phyloP scores from a whole-genome alignment of 2,113 vertebrate species.

The Chlorodrepanis virens region DNA sequence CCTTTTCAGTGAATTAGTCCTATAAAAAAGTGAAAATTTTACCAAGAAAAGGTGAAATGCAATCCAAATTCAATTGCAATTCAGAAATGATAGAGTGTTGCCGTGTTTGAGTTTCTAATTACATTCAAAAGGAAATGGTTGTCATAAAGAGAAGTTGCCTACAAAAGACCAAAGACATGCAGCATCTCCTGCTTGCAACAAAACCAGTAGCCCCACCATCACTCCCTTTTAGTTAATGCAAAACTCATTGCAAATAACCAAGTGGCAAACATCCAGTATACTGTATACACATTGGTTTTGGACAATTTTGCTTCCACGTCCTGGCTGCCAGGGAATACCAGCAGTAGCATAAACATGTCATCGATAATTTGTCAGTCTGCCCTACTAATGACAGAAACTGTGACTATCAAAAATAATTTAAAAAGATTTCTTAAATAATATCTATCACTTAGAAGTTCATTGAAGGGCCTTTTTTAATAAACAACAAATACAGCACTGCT shows the following conservation, averaged over 20 bases:
- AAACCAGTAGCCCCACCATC: background rate
- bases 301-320: slow-evolving; percentile 31
- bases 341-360: slow-evolving; percentile 64
- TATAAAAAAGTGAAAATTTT: background rate
- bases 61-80: background rate
- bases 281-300: background rate
- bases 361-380: slow-evolving; percentile 72
- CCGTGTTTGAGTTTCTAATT: background rate
- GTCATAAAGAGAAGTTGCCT: background rate
- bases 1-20: background rate
- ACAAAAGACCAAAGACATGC: background rate
- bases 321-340: slow-evolving; percentile 33
- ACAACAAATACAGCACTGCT: background rate
- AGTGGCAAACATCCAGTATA: slow-evolving; percentile 27
- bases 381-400: slow-evolving; percentile 73
- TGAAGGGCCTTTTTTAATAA: background rate
- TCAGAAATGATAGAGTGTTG: background rate
- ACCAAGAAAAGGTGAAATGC: background rate
- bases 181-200: background rate
- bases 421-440: slow-evolving; percentile 50
- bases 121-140: background rate
- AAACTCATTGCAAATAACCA: slow-evolving; percentile 24
- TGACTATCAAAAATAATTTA: slow-evolving; percentile 64
- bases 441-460: slow-evolving; percentile 35
- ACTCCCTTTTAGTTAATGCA: background rate